These are phyloP conservation scores for Siniperca chuatsi DNA, from an alignment of 2,113 vertebrate species.

Conservation along the genomic window DNA sequence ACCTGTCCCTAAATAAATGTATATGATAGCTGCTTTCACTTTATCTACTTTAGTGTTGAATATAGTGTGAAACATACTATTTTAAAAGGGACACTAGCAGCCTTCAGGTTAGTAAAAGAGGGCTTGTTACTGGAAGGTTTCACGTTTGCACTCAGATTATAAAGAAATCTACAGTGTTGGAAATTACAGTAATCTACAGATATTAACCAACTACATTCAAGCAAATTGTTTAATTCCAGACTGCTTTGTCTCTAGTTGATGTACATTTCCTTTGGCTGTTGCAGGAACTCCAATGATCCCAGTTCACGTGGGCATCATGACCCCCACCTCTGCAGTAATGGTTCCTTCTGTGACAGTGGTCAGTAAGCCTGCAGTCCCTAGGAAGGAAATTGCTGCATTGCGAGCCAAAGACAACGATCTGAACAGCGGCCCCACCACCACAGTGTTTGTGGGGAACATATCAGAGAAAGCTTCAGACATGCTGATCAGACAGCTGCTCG, in stretches of 20 bases:
- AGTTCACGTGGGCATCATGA: slow-evolving; percentile 98
- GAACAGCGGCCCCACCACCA: slow-evolving; percentile 95
- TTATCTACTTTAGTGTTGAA: not conserved
- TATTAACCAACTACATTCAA: not conserved
- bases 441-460: slow-evolving; percentile 98
- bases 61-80: not conserved
- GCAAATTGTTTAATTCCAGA: not conserved
- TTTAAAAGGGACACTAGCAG: not conserved
- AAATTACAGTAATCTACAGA: not conserved
- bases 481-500: slow-evolving; percentile 97
- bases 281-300: slow-evolving; percentile 97
- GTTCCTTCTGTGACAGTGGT: slow-evolving; percentile 92
- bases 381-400: slow-evolving; percentile 88
- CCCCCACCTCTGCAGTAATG: slow-evolving; percentile 91
- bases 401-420: slow-evolving; percentile 91
- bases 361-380: slow-evolving; percentile 91
- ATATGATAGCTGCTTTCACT: not conserved
- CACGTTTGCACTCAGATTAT: not conserved
- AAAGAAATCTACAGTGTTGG: not conserved
- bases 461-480: slow-evolving; percentile 99
- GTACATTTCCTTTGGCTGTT: slow-evolving; percentile 7
- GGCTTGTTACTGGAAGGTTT: not conserved
- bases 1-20: not conserved
- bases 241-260: not conserved
- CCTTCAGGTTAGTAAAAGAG: not conserved